Evolutionary conservation across 2,797 vertebrate genomes (phyloP), one percentile per base, ranked within the genome.

Genomic region (Manis javanica): DNA sequence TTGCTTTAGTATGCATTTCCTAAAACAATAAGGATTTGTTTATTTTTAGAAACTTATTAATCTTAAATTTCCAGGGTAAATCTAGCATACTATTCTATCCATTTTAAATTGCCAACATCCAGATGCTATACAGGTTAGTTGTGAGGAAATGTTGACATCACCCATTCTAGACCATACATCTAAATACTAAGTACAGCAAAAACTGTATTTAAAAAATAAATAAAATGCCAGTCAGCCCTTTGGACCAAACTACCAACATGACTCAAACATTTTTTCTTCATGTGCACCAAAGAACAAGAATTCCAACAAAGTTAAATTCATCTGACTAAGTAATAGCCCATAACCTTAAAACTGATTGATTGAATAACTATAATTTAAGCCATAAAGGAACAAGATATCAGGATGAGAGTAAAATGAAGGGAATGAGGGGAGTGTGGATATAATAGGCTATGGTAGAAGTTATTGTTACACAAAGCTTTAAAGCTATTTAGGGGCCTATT

Each of bases 291-390:
- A 84, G 18, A 87, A 53, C 18, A 84, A 81, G 16, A 5, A 61
- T 51, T 21, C 11, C 13, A 72, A 77, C 24, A 81, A 75, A 95
- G 81, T 59, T 64, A 61, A 91, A 92, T 77, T 69, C 51, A 71
- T 68, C 66, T 90, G n/a, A 90, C 68, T 77, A 74, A 86, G 83
- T 87, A 92, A 81, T 87, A 81, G 37, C 39, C 79, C 68, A 72
- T 55, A 95, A 57, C 34, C 21, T 92, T 90, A 87, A 88, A 95
- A 85, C 90, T 81, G 92, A 84, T 87, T 89, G 29, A 82, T 59
- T 49, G 31, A 89, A 24, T 83, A n/a, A 63, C 13, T 63, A 49
- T 42, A 91, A n/a, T 71, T 79, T 83, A 84, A 91, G 9, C 37
- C 74, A 71, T 63, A 71, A 69, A 42, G 34, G 71, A 91, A 88